A percentile compares a stretch with the other conserved stretches of the same genome.
These are phyloP conservation scores for Drepanosiphum platanoidis DNA, from an alignment of 2,888 invertebrate species.

Conservation along the genomic window DNA sequence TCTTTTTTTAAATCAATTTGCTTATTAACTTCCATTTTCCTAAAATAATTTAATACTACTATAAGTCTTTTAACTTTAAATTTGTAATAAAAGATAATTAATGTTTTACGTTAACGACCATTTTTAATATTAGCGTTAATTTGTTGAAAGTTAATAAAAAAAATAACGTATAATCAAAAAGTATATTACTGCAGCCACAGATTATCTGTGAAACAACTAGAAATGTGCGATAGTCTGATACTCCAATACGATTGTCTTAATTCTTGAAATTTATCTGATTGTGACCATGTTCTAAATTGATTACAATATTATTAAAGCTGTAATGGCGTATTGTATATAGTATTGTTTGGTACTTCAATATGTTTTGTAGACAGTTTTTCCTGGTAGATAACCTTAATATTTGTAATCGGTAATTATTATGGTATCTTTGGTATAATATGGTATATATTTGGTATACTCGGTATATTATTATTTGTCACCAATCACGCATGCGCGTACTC, in stretches of 20 bases:
- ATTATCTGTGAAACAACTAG: too few species aligned
- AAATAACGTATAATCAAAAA: too few species aligned
- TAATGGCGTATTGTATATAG: background rate
- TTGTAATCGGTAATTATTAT: background rate
- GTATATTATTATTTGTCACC: background rate
- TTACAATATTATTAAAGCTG: too few species aligned
- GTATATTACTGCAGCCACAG: background rate
- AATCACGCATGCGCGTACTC: constrained; percentile 47
- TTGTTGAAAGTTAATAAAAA: too few species aligned
- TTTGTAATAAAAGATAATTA: background rate
- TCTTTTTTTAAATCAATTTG: constrained; percentile 58
- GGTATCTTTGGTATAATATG: constrained; percentile 2
- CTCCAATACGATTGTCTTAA: background rate
- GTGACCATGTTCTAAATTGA: background rate
- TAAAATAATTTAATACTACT: background rate
- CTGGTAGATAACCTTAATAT: constrained; percentile 50
- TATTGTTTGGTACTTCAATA: background rate
- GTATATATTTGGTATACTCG: background rate
- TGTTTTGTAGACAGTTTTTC: background rate
- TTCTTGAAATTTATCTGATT: background rate
- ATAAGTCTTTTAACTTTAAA: constrained; percentile 25
- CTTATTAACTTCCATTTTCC: constrained; percentile 54
- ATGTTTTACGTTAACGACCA: too few species aligned
- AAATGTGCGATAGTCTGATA: background rate
- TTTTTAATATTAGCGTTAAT: too few species aligned